Evolutionary conservation across 2,113 vertebrate species (phyloP).

Genomic region (Elephas maximus): DNA sequence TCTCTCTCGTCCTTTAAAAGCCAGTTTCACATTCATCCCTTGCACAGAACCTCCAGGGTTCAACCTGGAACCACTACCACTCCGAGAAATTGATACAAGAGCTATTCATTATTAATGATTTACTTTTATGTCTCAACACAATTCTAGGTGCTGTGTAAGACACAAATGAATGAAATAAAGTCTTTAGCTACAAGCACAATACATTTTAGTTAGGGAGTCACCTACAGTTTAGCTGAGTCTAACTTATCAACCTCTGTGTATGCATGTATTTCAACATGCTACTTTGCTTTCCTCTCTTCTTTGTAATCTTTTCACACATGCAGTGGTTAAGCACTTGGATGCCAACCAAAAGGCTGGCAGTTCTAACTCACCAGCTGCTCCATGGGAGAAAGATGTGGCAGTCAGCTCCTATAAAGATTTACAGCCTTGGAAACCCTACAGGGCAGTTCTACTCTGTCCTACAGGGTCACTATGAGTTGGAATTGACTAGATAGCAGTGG

Average conservation of each 20-base stretch:
- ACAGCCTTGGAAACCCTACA: no score
- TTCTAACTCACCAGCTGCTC: no score
- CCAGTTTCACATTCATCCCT: slow-evolving; percentile 54
- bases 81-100: slow-evolving; percentile 55
- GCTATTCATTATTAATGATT: slow-evolving; percentile 44
- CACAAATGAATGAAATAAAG: slow-evolving; percentile 28
- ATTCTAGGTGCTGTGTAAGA: not conserved
- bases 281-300: not conserved
- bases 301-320: slow-evolving; percentile 1
- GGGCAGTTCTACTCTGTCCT: no score
- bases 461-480: no score
- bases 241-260: not conserved
- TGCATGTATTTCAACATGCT: not conserved
- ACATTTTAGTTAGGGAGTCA: not conserved
- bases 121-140: slow-evolving; percentile 43
- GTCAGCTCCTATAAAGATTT: no score
- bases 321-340: no score
- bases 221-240: not conserved
- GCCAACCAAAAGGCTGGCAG: no score
- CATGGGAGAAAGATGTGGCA: no score
- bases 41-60: not conserved
- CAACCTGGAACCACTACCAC: slow-evolving; percentile 25
- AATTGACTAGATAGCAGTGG: no score
- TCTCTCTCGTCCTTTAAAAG: slow-evolving; percentile 32
- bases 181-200: not conserved